Evolutionary conservation across 2,888 invertebrate genomes (phyloP).

Genomic region (Leptopilina syphax): DNA sequence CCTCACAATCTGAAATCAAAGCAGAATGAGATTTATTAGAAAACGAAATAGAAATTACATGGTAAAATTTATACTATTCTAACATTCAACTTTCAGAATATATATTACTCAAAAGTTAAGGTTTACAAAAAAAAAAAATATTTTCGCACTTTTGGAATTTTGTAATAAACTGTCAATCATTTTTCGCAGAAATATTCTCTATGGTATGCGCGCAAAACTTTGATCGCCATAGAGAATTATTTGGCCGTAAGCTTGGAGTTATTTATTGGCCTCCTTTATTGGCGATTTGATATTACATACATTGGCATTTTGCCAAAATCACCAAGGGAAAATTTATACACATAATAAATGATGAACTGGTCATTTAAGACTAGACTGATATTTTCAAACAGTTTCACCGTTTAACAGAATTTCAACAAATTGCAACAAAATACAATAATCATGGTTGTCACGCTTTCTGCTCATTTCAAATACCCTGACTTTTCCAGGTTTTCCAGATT

Average conservation of each 20-base stretch:
- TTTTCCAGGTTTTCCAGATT: no score
- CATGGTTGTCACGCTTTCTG: no score
- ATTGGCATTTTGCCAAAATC: constrained; percentile 64
- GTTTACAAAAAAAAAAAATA: neutral
- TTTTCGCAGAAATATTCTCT: neutral
- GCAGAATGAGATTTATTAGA: neutral
- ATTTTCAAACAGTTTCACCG: constrained; percentile 14
- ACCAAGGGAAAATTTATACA: constrained; percentile 44
- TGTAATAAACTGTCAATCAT: constrained; percentile 32
- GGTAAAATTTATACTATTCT: neutral
- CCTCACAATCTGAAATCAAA: constrained; percentile 28
- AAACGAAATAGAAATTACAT: constrained; percentile 29
- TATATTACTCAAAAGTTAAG: neutral
- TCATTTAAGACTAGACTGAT: constrained; percentile 24
- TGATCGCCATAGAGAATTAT: constrained; percentile 67
- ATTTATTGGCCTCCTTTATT: constrained; percentile 68
- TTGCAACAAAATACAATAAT: no score
- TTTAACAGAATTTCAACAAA: neutral
- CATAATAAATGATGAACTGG: constrained; percentile 26
- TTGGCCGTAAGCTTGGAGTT: constrained; percentile 63
- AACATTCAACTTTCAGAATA: neutral
- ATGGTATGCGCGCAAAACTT: constrained; percentile 42
- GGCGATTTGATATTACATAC: constrained; percentile 66
- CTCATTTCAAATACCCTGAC: no score
- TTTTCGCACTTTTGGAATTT: constrained; percentile 8